phyloP scores from a whole-genome alignment of 2,113 vertebrate genomes.

The Stercorarius parasiticus region DNA sequence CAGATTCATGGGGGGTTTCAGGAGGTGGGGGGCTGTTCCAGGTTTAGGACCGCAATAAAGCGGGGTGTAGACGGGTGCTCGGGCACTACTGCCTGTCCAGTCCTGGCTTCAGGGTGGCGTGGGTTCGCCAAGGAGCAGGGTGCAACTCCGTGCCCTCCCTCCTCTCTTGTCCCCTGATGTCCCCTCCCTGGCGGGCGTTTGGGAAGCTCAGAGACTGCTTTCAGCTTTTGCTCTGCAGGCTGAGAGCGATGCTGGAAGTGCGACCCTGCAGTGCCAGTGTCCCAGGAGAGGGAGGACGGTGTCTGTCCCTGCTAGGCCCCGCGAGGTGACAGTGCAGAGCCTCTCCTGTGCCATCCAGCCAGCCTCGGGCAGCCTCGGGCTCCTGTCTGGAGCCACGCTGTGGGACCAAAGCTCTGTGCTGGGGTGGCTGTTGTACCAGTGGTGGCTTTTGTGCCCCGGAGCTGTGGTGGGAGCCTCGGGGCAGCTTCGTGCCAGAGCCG shows the following conservation, averaged over 20 bases:
- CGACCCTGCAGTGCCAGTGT: neutral
- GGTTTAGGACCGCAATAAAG: neutral
- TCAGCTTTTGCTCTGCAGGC: neutral
- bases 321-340: neutral
- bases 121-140: neutral
- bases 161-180: no score
- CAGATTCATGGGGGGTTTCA: rapidly evolving
- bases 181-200: neutral
- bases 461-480: neutral
- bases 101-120: neutral
- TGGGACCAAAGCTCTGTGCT: neutral
- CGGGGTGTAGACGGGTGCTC: neutral
- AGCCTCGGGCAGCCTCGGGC: neutral
- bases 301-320: neutral
- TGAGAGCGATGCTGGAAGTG: neutral
- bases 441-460: neutral
- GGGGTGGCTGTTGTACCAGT: neutral
- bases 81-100: neutral
- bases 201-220: neutral
- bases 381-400: neutral
- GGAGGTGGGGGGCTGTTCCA: neutral
- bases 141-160: neutral
- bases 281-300: neutral
- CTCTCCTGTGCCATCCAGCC: neutral
- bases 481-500: no score